Base-by-base conservation (phyloP, 2,113 vertebrate genomes). In the Aplodontia rufa region DNA sequence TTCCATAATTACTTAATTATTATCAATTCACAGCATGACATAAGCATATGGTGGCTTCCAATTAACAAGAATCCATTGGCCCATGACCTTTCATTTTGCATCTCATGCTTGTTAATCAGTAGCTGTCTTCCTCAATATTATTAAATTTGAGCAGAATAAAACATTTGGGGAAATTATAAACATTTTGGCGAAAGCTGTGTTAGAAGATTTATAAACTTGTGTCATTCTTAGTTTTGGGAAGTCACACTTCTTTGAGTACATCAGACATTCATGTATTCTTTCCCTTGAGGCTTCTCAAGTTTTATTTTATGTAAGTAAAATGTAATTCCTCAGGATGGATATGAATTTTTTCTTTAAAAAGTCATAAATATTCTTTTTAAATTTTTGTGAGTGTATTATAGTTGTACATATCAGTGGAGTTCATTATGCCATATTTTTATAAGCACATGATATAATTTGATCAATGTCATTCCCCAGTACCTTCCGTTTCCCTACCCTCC, bases 1-100 rank as follows among this genome's bases (percentile, higher is more conserved):
- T 90, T 96, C 85, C 71, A 24, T 97, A 94, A 97, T 97, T 96
- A 72, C 92, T 95, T 97, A 96, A 97, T 96, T 97, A 95, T 94
- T 93, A 90, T 53, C 95, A 93, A 96, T 97, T 97, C 97, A 93
- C 80, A 96, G 97, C 82, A 81, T 87, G 69, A 30, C 71, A 85
- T 82, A 87, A 93, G 66, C 96, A 95, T 95, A 95, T 97, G 94
- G 96, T 93, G 32, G 26, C 64, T 92, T 80, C 92, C 87, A 96
- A 97, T 97, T 97, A 97, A 93, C 90, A 94, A 75, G 40, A 93
- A 76, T 89, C 51, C 7, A 68, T 22, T 42, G 78, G 60, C 53
- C 58, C 40, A 74, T 60, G 30, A 53, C 30, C 84, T 62, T 90
- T 96, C 86, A 53, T 62, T 72, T 62, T 68, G 64, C 22, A 90